Percentiles rank a stretch among this genome's conserved stretches.
Conservation (phyloP, 2,797 vertebrate species). For the Pitangus sulphuratus region DNA sequence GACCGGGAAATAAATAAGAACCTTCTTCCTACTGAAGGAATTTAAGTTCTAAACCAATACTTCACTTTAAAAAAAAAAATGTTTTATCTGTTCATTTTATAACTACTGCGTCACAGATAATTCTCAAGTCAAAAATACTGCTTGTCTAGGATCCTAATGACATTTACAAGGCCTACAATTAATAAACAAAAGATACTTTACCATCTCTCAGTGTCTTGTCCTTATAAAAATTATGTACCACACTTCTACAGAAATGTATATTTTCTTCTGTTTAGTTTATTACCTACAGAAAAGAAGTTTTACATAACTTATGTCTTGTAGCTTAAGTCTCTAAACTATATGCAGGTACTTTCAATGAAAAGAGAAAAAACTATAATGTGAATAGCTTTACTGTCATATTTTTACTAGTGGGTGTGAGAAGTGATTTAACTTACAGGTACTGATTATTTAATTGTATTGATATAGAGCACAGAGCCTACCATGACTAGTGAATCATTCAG, state of each 20-base stretch:
- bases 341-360: slow-evolving; percentile 74
- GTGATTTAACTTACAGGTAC: slow-evolving; percentile 81
- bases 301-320: slow-evolving; percentile 62
- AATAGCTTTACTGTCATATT: slow-evolving; percentile 81
- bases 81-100: background rate
- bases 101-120: slow-evolving; percentile 3
- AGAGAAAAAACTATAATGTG: slow-evolving; percentile 68
- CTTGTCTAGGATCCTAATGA: slow-evolving; percentile 25
- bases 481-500: slow-evolving; percentile 75
- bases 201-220: background rate
- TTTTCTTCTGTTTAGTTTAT: slow-evolving; percentile 57
- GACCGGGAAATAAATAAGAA: no score
- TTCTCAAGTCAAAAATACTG: slow-evolving; percentile 20
- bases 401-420: slow-evolving; percentile 79
- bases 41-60: slow-evolving; percentile 7
- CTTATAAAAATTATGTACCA: slow-evolving; percentile 27
- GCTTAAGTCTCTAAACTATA: slow-evolving; percentile 68
- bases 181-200: slow-evolving; percentile 49
- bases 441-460: slow-evolving; percentile 83
- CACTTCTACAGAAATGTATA: slow-evolving; percentile 44
- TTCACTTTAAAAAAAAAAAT: background rate
- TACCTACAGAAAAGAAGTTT: slow-evolving; percentile 67
- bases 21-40: background rate
- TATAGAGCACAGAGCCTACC: slow-evolving; percentile 74
- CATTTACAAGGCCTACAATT: slow-evolving; percentile 48